Evolutionary conservation across 2,113 vertebrate genomes (phyloP).

Genomic region (Puma concolor): DNA sequence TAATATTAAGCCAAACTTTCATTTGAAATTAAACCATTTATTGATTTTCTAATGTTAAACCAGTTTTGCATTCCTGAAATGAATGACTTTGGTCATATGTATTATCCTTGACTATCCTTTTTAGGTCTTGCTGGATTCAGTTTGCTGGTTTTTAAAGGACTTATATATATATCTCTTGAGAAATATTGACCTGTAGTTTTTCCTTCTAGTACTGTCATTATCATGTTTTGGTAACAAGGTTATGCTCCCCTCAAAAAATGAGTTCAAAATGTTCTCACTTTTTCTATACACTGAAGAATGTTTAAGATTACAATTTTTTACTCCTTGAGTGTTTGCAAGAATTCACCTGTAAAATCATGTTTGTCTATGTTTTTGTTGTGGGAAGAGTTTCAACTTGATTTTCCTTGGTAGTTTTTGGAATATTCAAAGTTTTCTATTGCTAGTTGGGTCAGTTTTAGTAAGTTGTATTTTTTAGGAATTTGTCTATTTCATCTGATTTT

Average conservation of each 20-base stretch:
- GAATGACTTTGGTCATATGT: neutral
- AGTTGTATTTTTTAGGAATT: neutral
- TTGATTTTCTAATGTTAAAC: neutral
- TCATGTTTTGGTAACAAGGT: neutral
- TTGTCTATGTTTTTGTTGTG: neutral
- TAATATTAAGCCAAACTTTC: neutral
- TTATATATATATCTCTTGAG: neutral
- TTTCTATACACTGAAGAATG: neutral
- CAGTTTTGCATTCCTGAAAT: neutral
- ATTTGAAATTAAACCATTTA: neutral
- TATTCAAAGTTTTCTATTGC: constrained; percentile 10
- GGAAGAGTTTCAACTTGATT: neutral
- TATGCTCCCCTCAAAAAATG: neutral
- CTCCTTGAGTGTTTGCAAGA: neutral
- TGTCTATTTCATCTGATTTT: neutral
- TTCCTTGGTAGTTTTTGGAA: neutral
- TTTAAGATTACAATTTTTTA: neutral
- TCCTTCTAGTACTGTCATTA: neutral
- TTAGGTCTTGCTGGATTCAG: neutral
- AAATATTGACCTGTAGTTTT: neutral
- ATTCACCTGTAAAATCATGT: constrained; percentile 1
- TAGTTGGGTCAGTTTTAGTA: neutral
- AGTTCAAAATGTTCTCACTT: neutral
- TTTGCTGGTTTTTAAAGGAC: neutral
- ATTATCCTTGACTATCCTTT: neutral